A percentile compares a stretch with the other conserved stretches of the same genome.
phyloP scores from a whole-genome alignment of 2,113 vertebrate species.

The Gadus macrocephalus region DNA sequence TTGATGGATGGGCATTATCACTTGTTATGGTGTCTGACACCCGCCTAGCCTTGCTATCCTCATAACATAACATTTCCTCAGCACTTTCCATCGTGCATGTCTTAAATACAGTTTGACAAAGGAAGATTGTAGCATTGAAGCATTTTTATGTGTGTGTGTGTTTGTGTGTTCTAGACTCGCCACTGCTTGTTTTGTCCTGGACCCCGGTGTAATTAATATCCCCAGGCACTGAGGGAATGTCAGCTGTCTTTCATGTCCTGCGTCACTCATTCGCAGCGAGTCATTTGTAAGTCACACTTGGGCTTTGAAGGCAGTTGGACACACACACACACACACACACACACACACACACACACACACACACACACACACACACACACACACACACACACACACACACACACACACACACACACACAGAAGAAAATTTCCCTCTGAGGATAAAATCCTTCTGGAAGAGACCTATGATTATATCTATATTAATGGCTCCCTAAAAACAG shows the following conservation, averaged over 20 bases:
- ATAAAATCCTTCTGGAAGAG: slow-evolving; percentile 60
- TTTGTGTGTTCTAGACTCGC: neutral
- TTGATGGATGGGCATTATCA: too few relatives aligned
- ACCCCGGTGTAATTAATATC: slow-evolving; percentile 53
- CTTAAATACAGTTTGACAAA: too few relatives aligned
- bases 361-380: slow-evolving; percentile 46
- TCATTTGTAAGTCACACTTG: slow-evolving; percentile 77
- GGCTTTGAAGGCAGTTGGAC: slow-evolving; percentile 67
- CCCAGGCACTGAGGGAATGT: slow-evolving; percentile 38
- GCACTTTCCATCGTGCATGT: too few relatives aligned
- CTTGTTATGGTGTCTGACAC: too few relatives aligned
- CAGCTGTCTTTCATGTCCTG: slow-evolving; percentile 61
- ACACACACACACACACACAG: slow-evolving; percentile 50
- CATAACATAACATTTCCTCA: too few relatives aligned
- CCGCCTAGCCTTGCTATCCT: too few relatives aligned
- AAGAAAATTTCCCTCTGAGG: slow-evolving; percentile 63
- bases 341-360: slow-evolving; percentile 51
- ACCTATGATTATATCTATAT: slow-evolving; percentile 77
- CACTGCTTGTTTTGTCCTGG: slow-evolving; percentile 26
- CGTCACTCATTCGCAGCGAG: slow-evolving; percentile 68
- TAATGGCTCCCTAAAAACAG: slow-evolving; percentile 64
- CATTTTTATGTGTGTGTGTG: too few relatives aligned
- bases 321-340: slow-evolving; percentile 46
- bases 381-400: slow-evolving; percentile 50
- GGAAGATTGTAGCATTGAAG: too few relatives aligned